Base-by-base conservation (phyloP, 1,140 invertebrate species). In the Bacillus rossius region DNA sequence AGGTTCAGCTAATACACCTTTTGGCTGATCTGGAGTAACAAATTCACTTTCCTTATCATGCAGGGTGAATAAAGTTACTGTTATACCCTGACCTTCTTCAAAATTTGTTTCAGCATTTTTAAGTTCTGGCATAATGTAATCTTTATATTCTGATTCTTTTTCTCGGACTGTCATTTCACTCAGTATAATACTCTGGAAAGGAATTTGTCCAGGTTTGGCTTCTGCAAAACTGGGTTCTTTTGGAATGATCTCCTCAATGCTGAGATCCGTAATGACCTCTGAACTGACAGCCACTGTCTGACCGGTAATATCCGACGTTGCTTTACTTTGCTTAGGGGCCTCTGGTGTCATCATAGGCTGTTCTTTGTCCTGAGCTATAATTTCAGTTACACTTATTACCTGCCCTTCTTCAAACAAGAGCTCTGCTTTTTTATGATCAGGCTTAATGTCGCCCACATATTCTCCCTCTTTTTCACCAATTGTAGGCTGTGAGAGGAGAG, bases 321-420 rank as follows among this genome's bases (percentile, higher is more conserved):
- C 79, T 69, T 76, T 71, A 3, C 62, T 69, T 13, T 45, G 60
- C 57, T 65, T 63, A 26, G 63, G 64, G 37, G 25, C 53, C 48
- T 59, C 58, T 22, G 40, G n/a, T 22, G 71, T 59, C 17, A 64
- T 60, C 23, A 82, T 65, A 42, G 65, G 29, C 34, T 70, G 72
- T 72, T 83, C 81, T 68, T 77, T 81, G 42, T 82, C 76, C 56
- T 77, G 70, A 5, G 74, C 50, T 54, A 75, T 66, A 3, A 77
- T 74, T 65, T 79, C 65, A 0, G 64, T 74, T 2, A 82, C 67
- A 59, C 74, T 67, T 8, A 83, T 40, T 62, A 75, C 65, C 70
- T 79, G 67, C 47, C 71, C 73, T 70, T 79, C 75, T 61, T 74
- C 70, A 63, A 80, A 81, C 8, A 55, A 61, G 38, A 79, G 57